phyloP scores from a whole-genome alignment of 2,113 vertebrate species.

The Phalacrocorax brasilianus region DNA sequence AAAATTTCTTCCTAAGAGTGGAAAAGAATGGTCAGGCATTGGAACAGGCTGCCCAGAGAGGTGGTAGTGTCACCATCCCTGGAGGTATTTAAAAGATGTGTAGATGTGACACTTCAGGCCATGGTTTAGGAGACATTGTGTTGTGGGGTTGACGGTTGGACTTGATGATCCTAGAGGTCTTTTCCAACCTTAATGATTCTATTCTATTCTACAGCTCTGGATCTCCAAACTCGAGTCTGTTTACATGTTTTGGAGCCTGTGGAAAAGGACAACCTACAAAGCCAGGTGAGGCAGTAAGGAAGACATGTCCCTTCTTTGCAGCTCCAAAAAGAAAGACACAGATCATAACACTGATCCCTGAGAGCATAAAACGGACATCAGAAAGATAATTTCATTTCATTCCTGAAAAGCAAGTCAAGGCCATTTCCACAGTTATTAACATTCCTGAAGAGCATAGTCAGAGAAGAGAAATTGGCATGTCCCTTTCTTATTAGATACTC shows the following conservation, averaged over 20 bases:
- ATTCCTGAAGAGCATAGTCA: background rate
- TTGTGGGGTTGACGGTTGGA: too few relatives aligned
- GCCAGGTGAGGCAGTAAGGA: background rate
- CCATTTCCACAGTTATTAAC: background rate
- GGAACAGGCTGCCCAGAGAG: too few relatives aligned
- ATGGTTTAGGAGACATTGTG: too few relatives aligned
- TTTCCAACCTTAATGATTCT: too few relatives aligned
- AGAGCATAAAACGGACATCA: background rate
- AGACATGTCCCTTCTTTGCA: background rate
- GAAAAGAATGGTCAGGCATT: too few relatives aligned
- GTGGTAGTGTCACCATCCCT: too few relatives aligned
- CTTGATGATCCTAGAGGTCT: too few relatives aligned
- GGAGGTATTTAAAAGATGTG: too few relatives aligned
- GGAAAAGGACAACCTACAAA: background rate
- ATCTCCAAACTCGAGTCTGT: background rate
- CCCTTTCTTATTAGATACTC: background rate
- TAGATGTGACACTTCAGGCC: too few relatives aligned
- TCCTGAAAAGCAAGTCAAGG: background rate
- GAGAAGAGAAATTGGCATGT: background rate
- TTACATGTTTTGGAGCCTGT: background rate
- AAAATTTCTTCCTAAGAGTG: too few relatives aligned
- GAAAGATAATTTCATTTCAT: background rate
- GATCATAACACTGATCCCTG: background rate
- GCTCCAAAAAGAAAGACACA: background rate
- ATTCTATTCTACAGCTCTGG: background rate